A percentile compares a stretch with the other conserved stretches of the same genome.
Evolutionary conservation across 2,797 vertebrate species (phyloP).

Genomic region (Pseudochirops cupreus): DNA sequence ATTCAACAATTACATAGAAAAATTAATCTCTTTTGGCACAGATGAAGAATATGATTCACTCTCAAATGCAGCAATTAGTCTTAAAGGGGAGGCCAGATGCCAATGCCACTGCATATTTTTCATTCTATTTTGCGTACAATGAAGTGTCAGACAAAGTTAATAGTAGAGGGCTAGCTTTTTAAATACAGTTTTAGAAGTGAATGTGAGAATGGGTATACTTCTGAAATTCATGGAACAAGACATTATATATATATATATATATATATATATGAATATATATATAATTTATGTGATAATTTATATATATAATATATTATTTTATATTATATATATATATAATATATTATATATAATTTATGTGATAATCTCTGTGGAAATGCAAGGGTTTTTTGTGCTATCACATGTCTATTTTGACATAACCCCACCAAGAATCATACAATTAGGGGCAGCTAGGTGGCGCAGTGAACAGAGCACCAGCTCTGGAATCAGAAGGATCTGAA

Average conservation of each 20-base stretch:
- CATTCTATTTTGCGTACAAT: background rate
- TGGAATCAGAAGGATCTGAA: too few species aligned
- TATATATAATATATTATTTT: too few species aligned
- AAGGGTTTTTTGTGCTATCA: background rate
- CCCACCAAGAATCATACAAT: background rate
- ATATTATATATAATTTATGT: too few species aligned
- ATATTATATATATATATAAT: too few species aligned
- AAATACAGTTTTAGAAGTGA: constrained; percentile 15
- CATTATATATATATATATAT: background rate
- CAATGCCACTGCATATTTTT: background rate
- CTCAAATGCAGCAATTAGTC: constrained; percentile 11
- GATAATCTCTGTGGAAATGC: background rate
- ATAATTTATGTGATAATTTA: constrained; percentile 8
- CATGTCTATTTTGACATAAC: background rate
- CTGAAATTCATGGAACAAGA: background rate
- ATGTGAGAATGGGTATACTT: background rate
- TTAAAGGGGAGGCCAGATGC: background rate
- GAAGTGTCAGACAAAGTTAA: background rate
- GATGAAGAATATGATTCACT: background rate
- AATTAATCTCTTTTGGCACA: background rate
- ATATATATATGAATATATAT: background rate
- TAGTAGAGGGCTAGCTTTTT: background rate
- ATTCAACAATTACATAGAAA: constrained; percentile 27
- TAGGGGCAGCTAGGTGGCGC: too few species aligned
- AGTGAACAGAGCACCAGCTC: too few species aligned